Percentiles rank a stretch among this genome's conserved stretches.
phyloP scores from a whole-genome alignment of 2,113 vertebrate genomes.

The Myxocyprinus asiaticus region DNA sequence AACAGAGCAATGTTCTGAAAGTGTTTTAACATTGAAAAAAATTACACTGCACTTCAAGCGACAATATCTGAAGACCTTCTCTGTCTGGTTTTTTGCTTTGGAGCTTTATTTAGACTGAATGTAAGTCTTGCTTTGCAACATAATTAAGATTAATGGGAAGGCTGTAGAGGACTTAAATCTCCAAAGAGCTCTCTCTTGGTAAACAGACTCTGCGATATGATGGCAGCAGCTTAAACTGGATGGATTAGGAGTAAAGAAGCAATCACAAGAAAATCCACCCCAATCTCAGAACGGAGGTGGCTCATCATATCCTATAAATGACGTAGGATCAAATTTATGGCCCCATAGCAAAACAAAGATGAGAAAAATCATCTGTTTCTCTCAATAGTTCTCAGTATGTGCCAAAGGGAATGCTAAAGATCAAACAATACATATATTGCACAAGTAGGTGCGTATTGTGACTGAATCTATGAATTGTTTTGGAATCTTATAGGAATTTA shows the following conservation, averaged over 20 bases:
- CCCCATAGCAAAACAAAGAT: slow-evolving; percentile 11
- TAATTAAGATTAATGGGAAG: neutral
- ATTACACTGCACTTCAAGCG: too few species aligned
- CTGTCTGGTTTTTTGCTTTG: neutral
- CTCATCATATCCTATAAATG: slow-evolving; percentile 19
- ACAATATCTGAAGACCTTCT: neutral
- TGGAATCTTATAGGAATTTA: too few species aligned
- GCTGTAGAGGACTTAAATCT: neutral
- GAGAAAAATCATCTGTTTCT: slow-evolving; percentile 9
- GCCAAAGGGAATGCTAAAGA: neutral
- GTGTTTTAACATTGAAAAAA: too few species aligned
- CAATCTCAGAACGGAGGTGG: neutral
- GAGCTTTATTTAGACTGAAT: slow-evolving; percentile 6
- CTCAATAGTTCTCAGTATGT: neutral
- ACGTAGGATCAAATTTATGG: slow-evolving; percentile 22
- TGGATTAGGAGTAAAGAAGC: slow-evolving; percentile 18
- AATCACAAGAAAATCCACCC: slow-evolving; percentile 17
- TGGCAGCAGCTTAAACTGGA: neutral
- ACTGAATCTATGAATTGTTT: too few species aligned
- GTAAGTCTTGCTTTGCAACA: neutral
- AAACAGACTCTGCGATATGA: neutral
- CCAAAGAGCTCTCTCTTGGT: neutral
- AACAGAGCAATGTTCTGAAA: too few species aligned
- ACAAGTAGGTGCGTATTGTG: slow-evolving; percentile 1
- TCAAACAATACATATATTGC: neutral